Evolutionary conservation across 1,140 invertebrate genomes (phyloP), one percentile per base, ranked within the genome.

Genomic region (Tachypleus tridentatus): DNA sequence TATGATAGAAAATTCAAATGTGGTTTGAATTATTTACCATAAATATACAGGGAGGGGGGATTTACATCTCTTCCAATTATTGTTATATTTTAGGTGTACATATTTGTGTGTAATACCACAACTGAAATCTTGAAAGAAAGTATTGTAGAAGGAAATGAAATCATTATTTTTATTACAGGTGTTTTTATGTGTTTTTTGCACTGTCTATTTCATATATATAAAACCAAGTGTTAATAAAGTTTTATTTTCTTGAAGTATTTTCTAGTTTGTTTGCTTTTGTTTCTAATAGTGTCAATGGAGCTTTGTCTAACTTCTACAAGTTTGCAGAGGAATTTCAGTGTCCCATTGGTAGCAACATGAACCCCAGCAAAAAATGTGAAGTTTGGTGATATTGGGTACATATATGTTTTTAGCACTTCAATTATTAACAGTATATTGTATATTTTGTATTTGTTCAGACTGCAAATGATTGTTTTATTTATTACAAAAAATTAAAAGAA

Each of bases 301-400:
- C 87, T 0, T 75, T 97, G 3, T 85, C 85, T 58, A 97, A 97
- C 76, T 90, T 86, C 0, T 75, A 82, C 57, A 90, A 95, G 65
- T 98, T 98, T 76, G 83, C 88, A 1, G 74, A 82, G 59, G 84
- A 85, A 3, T 98, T 88, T 79, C 81, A 86, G 2, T 98, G 94
- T 77, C 81, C 82, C 0, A 70, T 73, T 2, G 86, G 84, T 8
- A 83, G 85, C 0, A 77, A 77, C 0, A 94, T 96, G 91, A 96
- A 96, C 78, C 92, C 93, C 0, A 73, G 75, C 52, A 73, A 79
- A 4, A 84, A 86, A 73, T 97, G 93, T 78, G 82, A 87, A 63
- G 79, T 92, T 67, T 92, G 89, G 89, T 92, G 77, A 82, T 56
- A 67, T 4, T 29, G 29, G 29, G 29, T 29, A 29, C 29, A 29